Evolutionary conservation across 2,888 invertebrate species (phyloP).

Genomic region (Drosophila quinaria): DNA sequence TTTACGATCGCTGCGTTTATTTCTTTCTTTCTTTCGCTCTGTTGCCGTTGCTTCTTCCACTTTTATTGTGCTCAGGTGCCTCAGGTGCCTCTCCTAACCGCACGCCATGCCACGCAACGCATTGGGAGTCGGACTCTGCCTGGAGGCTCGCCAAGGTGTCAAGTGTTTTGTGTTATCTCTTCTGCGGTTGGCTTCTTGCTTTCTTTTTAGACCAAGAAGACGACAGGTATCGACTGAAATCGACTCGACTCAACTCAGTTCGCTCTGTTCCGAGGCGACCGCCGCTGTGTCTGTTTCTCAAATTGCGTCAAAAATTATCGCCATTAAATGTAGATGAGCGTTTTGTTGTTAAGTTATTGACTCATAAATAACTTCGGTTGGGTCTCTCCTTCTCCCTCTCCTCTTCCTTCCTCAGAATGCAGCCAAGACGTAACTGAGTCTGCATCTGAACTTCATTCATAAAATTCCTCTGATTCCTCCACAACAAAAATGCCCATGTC

Average conservation of each 20-base stretch:
- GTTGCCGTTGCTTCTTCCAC: constrained; percentile 1
- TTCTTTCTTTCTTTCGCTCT: constrained; percentile 41
- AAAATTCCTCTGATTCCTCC: constrained; percentile 43
- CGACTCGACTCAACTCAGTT: constrained; percentile 1
- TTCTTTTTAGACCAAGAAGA: constrained; percentile 44
- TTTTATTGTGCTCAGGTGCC: constrained; percentile 49
- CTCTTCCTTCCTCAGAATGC: constrained; percentile 4
- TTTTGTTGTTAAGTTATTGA: constrained; percentile 82
- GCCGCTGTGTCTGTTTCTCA: constrained; percentile 67
- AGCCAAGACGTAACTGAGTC: neutral
- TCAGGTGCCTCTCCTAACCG: constrained; percentile 48
- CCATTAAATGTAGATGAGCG: constrained; percentile 83
- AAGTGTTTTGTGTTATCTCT: constrained; percentile 71
- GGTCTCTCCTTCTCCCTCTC: neutral
- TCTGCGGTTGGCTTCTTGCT: constrained; percentile 70
- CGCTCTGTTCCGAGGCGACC: constrained; percentile 12
- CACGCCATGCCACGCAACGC: constrained; percentile 31
- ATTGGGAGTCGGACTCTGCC: constrained; percentile 19
- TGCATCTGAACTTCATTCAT: constrained; percentile 49
- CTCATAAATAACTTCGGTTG: constrained; percentile 66
- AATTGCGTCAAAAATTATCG: constrained; percentile 81
- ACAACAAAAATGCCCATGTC: constrained; percentile 12
- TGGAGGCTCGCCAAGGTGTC: constrained; percentile 68
- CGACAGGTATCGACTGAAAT: constrained; percentile 11
- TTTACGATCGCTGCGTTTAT: constrained; percentile 71